Conservation (phyloP, 2,113 vertebrate species). For the Poeciliopsis occidentalis region DNA sequence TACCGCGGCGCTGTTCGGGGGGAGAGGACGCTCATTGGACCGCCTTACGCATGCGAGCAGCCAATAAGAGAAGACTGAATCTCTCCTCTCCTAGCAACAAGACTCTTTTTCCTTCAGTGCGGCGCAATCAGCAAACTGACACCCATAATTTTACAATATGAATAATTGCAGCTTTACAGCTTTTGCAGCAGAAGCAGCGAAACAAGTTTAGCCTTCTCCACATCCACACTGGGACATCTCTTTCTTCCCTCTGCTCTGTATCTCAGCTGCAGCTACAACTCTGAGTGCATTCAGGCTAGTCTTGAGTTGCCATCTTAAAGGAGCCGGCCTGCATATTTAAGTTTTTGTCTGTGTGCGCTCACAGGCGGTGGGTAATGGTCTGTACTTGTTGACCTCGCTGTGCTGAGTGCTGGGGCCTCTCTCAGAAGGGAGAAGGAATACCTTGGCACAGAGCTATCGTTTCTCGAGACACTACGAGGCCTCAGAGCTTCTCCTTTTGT, state of each 20-base stretch:
- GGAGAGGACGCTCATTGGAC: slow-evolving; percentile 80
- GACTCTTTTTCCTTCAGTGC: slow-evolving; percentile 74
- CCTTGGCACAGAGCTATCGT: slow-evolving; percentile 71
- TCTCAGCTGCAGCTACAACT: slow-evolving; percentile 73
- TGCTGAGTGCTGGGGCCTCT: slow-evolving; percentile 73
- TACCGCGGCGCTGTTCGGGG: slow-evolving; percentile 57
- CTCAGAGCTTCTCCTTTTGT: slow-evolving; percentile 48
- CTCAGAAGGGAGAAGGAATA: slow-evolving; percentile 73
- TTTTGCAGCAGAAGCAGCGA: slow-evolving; percentile 72
- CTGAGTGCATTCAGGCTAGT: slow-evolving; percentile 86
- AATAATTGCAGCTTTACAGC: slow-evolving; percentile 81
- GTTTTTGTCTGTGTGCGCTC: slow-evolving; percentile 37
- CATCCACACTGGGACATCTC: slow-evolving; percentile 25
- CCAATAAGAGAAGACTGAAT: slow-evolving; percentile 83
- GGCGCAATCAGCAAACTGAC: slow-evolving; percentile 83
- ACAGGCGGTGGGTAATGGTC: slow-evolving; percentile 79
- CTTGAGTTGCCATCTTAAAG: slow-evolving; percentile 91
- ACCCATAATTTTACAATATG: slow-evolving; percentile 90
- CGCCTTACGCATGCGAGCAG: slow-evolving; percentile 60
- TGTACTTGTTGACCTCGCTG: slow-evolving; percentile 80
- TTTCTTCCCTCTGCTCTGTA: slow-evolving; percentile 52
- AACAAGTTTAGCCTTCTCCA: slow-evolving; percentile 51
- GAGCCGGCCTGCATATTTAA: slow-evolving; percentile 75
- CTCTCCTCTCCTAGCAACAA: slow-evolving; percentile 95
- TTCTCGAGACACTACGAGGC: slow-evolving; percentile 64